Evolutionary conservation across 2,888 invertebrate genomes (phyloP), one percentile per base, ranked within the genome.

Genomic region (Campoletis raptor): DNA sequence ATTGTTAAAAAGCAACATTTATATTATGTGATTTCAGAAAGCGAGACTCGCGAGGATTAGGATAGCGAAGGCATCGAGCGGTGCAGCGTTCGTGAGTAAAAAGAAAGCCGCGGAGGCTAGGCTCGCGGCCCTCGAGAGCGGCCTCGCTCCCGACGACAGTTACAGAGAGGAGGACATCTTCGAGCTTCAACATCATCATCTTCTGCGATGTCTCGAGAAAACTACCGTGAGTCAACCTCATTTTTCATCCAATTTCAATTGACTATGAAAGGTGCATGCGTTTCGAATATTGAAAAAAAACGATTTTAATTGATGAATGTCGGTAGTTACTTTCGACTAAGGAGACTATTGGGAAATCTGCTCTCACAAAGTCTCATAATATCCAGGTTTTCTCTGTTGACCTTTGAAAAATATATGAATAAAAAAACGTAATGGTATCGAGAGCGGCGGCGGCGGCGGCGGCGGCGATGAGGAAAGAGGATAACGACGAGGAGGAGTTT

Each of bases 71-170:
- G 99, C 99, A 80, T 99, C 99, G 3, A 99, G 99, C 24, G 99
- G 99, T 6, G 99, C 99, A 6, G 99, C 99, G 3, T 99, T 99
- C 95, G 98, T 99, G 90, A 98, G 97, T 94, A 99, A 99, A 96
- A 99, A 99, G 96, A 99, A 99, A 94, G 99, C 99, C 0, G 99
- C 99, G 2, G 99, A 99, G 94, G 99, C 98, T 0, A 96, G 99
- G 70, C 96, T 99, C 92, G 98, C 98, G 79, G 98, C 98, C 77
- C 97, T 98, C 95, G 98, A 98, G 95, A 98, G 98, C 67, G 99
- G 99, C 69, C 97, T 98, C 90, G 98, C 98, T 91, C 95, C 98
- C 91, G 98, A 98, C 92, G 99, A 99, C 89, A 97, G 96, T 90
- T 97, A 96, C 93, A 96, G 98, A 89, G 98, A 99, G 93, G 99